These are phyloP conservation scores for Stichopus horrens DNA, from an alignment of 53 echinoderm and acorn worm species.

Conservation along the genomic window DNA sequence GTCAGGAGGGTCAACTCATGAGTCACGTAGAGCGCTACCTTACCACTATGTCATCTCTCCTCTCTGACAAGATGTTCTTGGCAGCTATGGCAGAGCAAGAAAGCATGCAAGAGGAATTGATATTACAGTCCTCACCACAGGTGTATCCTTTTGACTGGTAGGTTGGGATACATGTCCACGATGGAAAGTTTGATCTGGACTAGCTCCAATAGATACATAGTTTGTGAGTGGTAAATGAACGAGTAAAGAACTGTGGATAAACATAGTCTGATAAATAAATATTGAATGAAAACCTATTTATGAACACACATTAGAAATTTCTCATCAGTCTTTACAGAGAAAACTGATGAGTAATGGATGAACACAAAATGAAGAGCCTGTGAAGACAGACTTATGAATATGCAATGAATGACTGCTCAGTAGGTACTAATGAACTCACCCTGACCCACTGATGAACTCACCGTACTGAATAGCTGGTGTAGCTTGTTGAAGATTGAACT, in stretches of 20 bases:
- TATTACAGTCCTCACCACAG: slow-evolving; percentile 65
- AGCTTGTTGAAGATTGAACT: too few relatives aligned
- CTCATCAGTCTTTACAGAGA: too few relatives aligned
- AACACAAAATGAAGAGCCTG: too few relatives aligned
- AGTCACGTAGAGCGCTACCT: slow-evolving; percentile 67
- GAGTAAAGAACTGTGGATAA: not conserved
- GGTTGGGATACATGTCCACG: not conserved
- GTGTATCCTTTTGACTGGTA: slow-evolving; percentile 92
- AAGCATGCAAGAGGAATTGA: slow-evolving; percentile 73
- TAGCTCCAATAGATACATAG: not conserved
- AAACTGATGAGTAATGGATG: too few relatives aligned
- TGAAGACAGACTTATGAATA: too few relatives aligned
- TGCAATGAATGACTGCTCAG: too few relatives aligned
- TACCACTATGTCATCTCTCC: slow-evolving; percentile 69
- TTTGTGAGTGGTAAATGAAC: not conserved
- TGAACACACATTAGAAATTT: too few relatives aligned
- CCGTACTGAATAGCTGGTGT: too few relatives aligned
- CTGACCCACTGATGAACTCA: too few relatives aligned
- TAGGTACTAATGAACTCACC: too few relatives aligned
- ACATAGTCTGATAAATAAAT: not conserved
- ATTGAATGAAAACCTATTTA: not conserved
- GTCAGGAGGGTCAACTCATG: slow-evolving; percentile 54
- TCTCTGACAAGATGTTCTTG: slow-evolving; percentile 83
- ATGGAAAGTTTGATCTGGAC: not conserved
- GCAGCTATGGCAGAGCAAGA: slow-evolving; percentile 58